Conservation (phyloP, 1,140 invertebrate genomes). For the Pollicipes pollicipes region DNA sequence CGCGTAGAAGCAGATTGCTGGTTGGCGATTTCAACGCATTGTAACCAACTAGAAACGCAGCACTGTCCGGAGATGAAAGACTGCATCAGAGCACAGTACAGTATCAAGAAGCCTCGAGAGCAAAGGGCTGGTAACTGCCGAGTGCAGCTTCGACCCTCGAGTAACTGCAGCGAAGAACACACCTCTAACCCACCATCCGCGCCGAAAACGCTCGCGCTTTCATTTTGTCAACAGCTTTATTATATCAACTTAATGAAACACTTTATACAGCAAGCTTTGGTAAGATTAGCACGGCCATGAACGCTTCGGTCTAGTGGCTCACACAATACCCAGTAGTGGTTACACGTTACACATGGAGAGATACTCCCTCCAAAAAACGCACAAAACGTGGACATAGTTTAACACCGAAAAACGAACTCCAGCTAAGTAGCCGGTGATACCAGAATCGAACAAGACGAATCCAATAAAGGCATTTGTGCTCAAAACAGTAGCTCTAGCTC, state of each 20-base stretch:
- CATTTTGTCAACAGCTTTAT: slow-evolving; percentile 2
- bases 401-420: not conserved
- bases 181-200: not conserved
- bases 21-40: too few relatives aligned
- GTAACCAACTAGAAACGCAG: too few relatives aligned
- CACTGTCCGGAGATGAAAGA: not conserved
- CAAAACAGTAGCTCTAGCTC: not conserved
- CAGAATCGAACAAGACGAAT: not conserved
- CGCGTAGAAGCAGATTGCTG: too few relatives aligned
- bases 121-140: too few relatives aligned
- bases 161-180: not conserved
- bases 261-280: not conserved
- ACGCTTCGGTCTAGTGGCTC: too few relatives aligned
- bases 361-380: not conserved
- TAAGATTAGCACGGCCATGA: not conserved
- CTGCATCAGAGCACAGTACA: not conserved
- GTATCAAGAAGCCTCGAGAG: not conserved
- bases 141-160: not conserved
- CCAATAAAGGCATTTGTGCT: not conserved
- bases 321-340: too few relatives aligned
- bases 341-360: too few relatives aligned
- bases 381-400: not conserved
- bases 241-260: slow-evolving; percentile 1
- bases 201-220: not conserved
- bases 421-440: not conserved